These are phyloP conservation scores for Peucedramus taeniatus DNA, from an alignment of 2,113 vertebrate species.

Conservation along the genomic window DNA sequence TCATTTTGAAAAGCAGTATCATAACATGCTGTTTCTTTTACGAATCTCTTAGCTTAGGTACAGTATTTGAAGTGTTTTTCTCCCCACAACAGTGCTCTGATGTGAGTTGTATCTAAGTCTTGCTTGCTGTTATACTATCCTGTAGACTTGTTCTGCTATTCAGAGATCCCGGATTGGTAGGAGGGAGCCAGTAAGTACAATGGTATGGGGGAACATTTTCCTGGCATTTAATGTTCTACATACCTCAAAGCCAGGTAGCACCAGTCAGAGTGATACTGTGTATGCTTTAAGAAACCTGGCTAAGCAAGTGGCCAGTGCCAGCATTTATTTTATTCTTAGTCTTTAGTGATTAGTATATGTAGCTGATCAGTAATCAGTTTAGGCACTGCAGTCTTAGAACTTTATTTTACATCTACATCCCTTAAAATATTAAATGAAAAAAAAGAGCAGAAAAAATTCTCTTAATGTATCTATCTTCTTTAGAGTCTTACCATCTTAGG, in stretches of 20 bases:
- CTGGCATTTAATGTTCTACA: not conserved
- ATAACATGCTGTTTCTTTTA: not conserved
- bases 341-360: not conserved
- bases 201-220: not conserved
- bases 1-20: not conserved
- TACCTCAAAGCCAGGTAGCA: not conserved
- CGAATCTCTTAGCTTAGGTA: not conserved
- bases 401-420: not conserved
- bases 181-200: not conserved
- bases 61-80: not conserved
- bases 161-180: not conserved
- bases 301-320: not conserved
- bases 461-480: not conserved
- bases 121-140: not conserved
- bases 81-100: not conserved
- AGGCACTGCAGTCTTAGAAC: not conserved
- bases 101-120: not conserved
- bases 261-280: not conserved
- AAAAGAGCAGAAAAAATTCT: not conserved
- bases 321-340: not conserved
- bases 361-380: not conserved
- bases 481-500: not conserved
- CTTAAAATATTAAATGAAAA: not conserved
- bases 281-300: not conserved
- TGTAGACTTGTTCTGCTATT: not conserved